Percentiles rank a stretch among this genome's conserved stretches.
Conservation (phyloP, 2,113 vertebrate genomes). For the Peromyscus leucopus region DNA sequence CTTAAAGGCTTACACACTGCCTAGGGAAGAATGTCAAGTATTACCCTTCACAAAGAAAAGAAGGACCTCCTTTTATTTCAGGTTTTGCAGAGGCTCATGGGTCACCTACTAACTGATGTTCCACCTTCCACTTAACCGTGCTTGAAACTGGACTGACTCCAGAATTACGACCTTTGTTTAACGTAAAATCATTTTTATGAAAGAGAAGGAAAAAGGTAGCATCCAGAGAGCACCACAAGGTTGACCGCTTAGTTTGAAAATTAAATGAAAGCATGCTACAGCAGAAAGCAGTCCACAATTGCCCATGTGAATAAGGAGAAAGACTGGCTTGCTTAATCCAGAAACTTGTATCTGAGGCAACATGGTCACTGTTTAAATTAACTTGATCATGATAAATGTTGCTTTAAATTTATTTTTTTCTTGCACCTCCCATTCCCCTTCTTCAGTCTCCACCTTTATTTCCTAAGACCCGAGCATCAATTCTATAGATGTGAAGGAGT, state of each 20-base stretch:
- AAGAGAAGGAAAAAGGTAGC: not conserved
- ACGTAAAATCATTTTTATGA: not conserved
- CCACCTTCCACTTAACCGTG: not conserved
- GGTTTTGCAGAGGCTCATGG: not conserved
- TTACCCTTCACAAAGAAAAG: slow-evolving; percentile 9
- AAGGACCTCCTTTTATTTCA: not conserved
- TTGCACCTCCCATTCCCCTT: not conserved
- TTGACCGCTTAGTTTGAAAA: slow-evolving; percentile 55
- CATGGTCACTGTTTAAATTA: not conserved
- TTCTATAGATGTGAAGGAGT: not conserved
- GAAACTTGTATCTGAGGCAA: not conserved
- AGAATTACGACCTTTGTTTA: slow-evolving; percentile 21
- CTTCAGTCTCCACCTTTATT: slow-evolving; percentile 30
- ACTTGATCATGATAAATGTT: slow-evolving; percentile 26
- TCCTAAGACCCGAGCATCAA: not conserved
- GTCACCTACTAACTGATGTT: not conserved
- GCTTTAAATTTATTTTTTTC: slow-evolving; percentile 24
- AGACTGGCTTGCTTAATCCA: slow-evolving; percentile 16
- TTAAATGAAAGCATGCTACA: not conserved
- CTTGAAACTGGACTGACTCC: not conserved
- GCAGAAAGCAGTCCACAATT: not conserved
- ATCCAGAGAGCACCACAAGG: not conserved
- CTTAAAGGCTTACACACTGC: not conserved
- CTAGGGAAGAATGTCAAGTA: not conserved
- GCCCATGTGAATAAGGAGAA: not conserved